phyloP scores from a whole-genome alignment of 2,113 vertebrate genomes.

The Phycodurus eques region DNA sequence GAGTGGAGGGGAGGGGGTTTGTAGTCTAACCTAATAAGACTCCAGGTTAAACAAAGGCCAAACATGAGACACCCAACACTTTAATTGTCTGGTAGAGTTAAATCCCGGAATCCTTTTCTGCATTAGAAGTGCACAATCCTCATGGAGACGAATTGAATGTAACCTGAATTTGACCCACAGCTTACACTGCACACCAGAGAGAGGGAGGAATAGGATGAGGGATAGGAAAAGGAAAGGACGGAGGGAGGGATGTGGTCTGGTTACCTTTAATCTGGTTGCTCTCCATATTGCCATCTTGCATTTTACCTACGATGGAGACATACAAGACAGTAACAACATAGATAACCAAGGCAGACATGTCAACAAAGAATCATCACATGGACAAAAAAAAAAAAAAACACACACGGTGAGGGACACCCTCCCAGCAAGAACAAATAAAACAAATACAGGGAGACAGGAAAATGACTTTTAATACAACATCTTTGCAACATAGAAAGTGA shows the following conservation, averaged over 20 bases:
- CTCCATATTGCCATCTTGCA: slow-evolving; percentile 99
- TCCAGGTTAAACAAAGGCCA: slow-evolving; percentile 50
- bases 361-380: slow-evolving; percentile 66
- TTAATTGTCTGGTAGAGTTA: neutral
- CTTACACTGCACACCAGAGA: slow-evolving; percentile 31
- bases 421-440: slow-evolving; percentile 67
- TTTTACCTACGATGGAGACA: slow-evolving; percentile 98
- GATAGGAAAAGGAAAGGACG: slow-evolving; percentile 22
- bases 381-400: slow-evolving; percentile 15
- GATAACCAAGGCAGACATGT: slow-evolving; percentile 81
- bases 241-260: slow-evolving; percentile 70
- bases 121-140: slow-evolving; percentile 4
- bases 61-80: slow-evolving; percentile 7
- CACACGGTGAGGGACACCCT: slow-evolving; percentile 28
- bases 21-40: slow-evolving; percentile 34
- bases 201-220: neutral
- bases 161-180: slow-evolving; percentile 51
- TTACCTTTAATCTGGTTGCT: slow-evolving; percentile 99
- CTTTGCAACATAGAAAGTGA: slow-evolving; percentile 61
- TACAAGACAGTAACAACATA: slow-evolving; percentile 90
- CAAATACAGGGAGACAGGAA: slow-evolving; percentile 76
- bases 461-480: slow-evolving; percentile 75
- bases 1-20: neutral
- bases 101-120: neutral
- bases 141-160: slow-evolving; percentile 2